phyloP scores from a whole-genome alignment of 2,797 vertebrate genomes.

The Garrulus glandarius region DNA sequence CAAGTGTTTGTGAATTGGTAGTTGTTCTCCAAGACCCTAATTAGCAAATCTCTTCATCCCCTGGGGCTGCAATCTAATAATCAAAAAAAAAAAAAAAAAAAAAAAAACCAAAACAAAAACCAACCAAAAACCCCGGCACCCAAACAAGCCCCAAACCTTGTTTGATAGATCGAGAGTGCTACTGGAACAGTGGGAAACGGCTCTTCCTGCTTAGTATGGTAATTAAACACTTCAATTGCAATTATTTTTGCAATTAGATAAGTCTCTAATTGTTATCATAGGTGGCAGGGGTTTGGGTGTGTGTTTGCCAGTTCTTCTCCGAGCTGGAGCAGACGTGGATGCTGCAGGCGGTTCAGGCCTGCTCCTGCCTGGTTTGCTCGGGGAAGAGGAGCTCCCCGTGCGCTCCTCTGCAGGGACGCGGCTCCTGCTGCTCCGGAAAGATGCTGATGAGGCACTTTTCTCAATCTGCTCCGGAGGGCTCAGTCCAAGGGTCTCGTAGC shows the following conservation, averaged over 20 bases:
- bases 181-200: constrained; percentile 30
- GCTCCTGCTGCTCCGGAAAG: not conserved
- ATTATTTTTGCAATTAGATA: constrained; percentile 78
- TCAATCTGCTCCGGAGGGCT: not conserved
- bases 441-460: not conserved
- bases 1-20: constrained; percentile 56
- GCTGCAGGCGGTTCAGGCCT: not conserved
- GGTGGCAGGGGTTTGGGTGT: constrained; percentile 52
- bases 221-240: constrained; percentile 76
- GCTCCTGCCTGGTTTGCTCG: not conserved
- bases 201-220: constrained; percentile 67
- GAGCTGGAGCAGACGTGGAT: not conserved
- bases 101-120: not conserved
- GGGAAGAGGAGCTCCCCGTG: rapidly evolving
- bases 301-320: not conserved
- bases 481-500: rapidly evolving
- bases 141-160: constrained; percentile 59
- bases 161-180: constrained; percentile 53
- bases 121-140: not conserved
- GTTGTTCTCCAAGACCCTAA: constrained; percentile 63
- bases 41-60: constrained; percentile 63
- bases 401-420: rapidly evolving
- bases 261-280: constrained; percentile 73
- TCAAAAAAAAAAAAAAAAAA: not conserved
- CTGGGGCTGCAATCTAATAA: constrained; percentile 63